Evolutionary conservation across 2,113 vertebrate genomes (phyloP).

Genomic region (Regulus satrapa): DNA sequence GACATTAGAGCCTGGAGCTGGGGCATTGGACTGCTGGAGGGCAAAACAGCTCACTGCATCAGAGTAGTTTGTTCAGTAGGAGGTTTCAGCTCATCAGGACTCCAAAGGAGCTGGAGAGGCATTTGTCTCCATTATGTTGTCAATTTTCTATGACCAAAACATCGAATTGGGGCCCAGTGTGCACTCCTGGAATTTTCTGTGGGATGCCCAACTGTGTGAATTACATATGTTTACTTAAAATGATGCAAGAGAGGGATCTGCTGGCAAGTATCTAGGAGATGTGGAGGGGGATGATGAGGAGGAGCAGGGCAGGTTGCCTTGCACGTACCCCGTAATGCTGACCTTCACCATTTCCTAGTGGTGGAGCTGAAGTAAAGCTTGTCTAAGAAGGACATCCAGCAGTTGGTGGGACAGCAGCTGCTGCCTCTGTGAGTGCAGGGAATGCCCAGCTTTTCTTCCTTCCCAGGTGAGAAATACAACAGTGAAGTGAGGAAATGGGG

Average conservation of each 20-base stretch:
- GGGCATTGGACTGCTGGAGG: neutral
- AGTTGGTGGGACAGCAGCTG: neutral
- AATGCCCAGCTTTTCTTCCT: neutral
- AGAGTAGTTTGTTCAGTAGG: neutral
- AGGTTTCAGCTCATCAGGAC: neutral
- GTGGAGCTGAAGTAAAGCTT: neutral
- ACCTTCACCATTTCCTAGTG: neutral
- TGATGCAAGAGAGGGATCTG: neutral
- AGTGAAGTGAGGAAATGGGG: neutral
- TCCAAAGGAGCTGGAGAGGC: accelerated
- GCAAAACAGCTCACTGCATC: neutral
- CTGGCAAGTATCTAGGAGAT: neutral
- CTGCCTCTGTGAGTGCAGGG: neutral
- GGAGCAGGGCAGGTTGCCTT: neutral
- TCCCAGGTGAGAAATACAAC: neutral
- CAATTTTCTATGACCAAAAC: neutral
- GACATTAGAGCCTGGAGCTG: neutral
- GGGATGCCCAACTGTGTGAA: neutral
- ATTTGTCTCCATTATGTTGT: neutral
- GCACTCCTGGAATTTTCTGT: neutral
- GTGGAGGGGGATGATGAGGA: neutral
- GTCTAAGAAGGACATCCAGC: neutral
- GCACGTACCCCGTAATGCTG: accelerated
- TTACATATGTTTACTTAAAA: neutral
- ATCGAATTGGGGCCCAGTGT: neutral